These are phyloP conservation scores for Albula goreensis DNA, from an alignment of 2,113 vertebrate species.

Conservation along the genomic window DNA sequence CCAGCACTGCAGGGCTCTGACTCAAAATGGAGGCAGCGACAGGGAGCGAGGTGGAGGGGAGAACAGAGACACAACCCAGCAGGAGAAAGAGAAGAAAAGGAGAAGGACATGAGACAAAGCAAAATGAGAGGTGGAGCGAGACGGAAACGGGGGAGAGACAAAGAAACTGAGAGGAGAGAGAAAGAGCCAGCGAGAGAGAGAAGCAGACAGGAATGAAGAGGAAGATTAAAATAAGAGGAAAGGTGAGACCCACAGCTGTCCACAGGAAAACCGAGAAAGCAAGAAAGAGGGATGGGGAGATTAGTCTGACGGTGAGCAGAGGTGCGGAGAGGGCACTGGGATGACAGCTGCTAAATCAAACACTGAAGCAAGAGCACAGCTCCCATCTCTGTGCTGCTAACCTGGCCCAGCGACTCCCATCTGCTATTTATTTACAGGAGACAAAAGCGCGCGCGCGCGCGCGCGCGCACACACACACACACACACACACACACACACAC, in stretches of 20 bases:
- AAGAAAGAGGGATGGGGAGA: too few relatives aligned
- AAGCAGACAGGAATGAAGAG: neutral
- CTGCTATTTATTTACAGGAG: neutral
- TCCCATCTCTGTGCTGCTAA: neutral
- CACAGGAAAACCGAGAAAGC: too few relatives aligned
- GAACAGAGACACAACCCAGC: neutral
- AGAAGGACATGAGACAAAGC: neutral
- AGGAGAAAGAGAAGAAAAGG: neutral
- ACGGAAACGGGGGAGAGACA: neutral
- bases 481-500: constrained; percentile 37
- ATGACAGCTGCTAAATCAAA: neutral
- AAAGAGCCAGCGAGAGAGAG: neutral
- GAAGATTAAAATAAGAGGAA: neutral
- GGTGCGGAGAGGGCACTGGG: neutral
- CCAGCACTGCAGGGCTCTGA: neutral
- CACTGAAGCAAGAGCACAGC: neutral
- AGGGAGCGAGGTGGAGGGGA: neutral
- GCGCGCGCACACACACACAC: neutral
- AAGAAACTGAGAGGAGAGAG: neutral
- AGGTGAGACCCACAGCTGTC: neutral
- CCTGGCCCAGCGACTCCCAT: neutral
- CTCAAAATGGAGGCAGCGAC: constrained; percentile 20
- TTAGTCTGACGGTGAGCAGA: neutral
- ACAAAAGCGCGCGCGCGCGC: neutral
- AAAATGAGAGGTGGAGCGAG: neutral